A percentile compares a stretch with the other conserved stretches of the same genome.
These are phyloP conservation scores for Apostichopus californicus DNA, from an alignment of 35 echinoderm and acorn worm species.

Conservation along the genomic window DNA sequence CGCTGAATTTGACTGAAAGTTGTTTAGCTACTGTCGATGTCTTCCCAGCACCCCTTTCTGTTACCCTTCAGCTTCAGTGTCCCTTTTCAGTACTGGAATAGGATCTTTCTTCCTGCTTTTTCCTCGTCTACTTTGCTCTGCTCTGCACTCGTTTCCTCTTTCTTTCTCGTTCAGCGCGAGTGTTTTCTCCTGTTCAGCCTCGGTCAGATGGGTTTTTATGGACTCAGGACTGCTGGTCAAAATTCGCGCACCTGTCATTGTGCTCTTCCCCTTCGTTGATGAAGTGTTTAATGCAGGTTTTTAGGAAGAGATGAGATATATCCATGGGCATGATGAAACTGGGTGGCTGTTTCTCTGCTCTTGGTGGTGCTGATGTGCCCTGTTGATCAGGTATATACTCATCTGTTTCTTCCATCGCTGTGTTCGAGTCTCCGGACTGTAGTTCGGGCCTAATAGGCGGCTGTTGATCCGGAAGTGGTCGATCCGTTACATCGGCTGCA, in stretches of 20 bases:
- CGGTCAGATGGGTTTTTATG: background rate
- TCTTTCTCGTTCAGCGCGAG: background rate
- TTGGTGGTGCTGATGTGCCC: background rate
- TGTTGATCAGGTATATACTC: background rate
- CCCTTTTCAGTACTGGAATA: background rate
- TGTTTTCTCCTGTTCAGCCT: too few relatives aligned
- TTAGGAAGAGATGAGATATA: too few relatives aligned
- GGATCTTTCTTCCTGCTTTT: background rate
- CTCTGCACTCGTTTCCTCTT: background rate
- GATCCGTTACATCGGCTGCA: background rate
- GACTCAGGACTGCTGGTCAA: background rate
- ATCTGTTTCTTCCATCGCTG: background rate
- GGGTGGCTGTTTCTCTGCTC: background rate
- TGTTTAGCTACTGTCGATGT: background rate
- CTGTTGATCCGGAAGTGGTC: too few relatives aligned
- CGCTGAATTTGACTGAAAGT: background rate
- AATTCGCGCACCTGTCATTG: background rate
- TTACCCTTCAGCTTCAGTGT: background rate
- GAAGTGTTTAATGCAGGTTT: background rate
- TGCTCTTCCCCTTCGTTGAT: background rate
- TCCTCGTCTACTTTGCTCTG: background rate
- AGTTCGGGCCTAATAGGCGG: too few relatives aligned
- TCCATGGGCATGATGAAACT: background rate
- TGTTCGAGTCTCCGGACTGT: background rate
- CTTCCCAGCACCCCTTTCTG: background rate